phyloP scores from a whole-genome alignment of 1,140 invertebrate genomes.

The Drosophila pandora region DNA sequence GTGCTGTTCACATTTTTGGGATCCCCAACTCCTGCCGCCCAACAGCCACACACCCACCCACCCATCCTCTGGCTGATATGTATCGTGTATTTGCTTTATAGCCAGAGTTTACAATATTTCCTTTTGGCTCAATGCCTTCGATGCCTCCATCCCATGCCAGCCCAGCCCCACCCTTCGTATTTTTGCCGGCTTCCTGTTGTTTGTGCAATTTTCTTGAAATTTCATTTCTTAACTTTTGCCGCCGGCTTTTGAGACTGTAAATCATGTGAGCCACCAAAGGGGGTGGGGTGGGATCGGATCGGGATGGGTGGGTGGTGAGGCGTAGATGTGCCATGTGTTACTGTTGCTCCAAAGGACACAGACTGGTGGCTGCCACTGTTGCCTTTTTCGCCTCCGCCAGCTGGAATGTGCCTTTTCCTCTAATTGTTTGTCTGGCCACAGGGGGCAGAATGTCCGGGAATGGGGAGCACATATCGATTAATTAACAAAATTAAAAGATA shows the following conservation, averaged over 20 bases:
- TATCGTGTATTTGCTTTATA: conserved; percentile 77
- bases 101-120: conserved; percentile 79
- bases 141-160: background rate
- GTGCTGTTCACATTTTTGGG: conserved; percentile 55
- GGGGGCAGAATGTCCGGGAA: conserved; percentile 16
- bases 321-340: conserved; percentile 54
- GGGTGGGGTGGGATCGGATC: background rate
- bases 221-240: conserved; percentile 81
- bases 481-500: conserved; percentile 78
- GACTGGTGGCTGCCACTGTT: conserved; percentile 31
- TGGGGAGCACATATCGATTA: conserved; percentile 62
- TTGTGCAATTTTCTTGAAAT: conserved; percentile 81
- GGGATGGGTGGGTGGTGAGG: conserved; percentile 4
- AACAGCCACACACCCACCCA: background rate
- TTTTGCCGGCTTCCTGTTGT: conserved; percentile 65
- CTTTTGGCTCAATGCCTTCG: conserved; percentile 47
- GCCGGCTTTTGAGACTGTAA: conserved; percentile 67
- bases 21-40: background rate
- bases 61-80: conserved; percentile 49
- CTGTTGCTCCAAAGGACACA: conserved; percentile 32
- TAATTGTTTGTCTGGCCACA: conserved; percentile 72
- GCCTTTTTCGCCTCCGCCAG: conserved; percentile 22
- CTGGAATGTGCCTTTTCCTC: conserved; percentile 53
- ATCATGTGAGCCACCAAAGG: conserved; percentile 58
- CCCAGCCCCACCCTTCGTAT: conserved; percentile 2